Evolutionary conservation across 2,113 vertebrate species (phyloP).

Genomic region (Piprites chloris): DNA sequence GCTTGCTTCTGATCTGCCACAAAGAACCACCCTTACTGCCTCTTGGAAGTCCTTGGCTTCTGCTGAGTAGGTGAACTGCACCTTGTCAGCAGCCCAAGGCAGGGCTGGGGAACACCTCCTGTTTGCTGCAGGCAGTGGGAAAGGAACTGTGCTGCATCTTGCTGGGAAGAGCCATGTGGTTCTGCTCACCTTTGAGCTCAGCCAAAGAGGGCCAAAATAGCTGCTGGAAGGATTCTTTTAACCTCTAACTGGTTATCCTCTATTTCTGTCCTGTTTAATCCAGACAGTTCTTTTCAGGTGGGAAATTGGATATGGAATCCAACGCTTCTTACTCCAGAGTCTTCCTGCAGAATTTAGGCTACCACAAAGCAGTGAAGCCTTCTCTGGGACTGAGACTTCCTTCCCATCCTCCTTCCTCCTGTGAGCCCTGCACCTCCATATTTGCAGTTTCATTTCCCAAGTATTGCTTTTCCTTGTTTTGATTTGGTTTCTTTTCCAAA

Average conservation of each 20-base stretch:
- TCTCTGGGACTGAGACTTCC: neutral
- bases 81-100: neutral
- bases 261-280: neutral
- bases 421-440: neutral
- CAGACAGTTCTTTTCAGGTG: neutral
- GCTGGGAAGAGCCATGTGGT: neutral
- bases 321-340: neutral
- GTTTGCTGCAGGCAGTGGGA: neutral
- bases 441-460: neutral
- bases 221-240: neutral
- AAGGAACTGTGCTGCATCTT: neutral
- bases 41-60: neutral
- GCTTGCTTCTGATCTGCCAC: neutral
- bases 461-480: neutral
- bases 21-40: rapidly evolving
- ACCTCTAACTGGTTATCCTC: neutral
- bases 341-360: neutral
- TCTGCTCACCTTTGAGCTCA: neutral
- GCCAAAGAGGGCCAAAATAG: neutral
- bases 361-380: neutral
- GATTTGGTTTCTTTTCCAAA: neutral
- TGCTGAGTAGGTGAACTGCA: neutral
- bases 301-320: neutral
- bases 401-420: neutral
- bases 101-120: neutral